Conservation (phyloP, 2,888 invertebrate species). For the Norana najaformis region DNA sequence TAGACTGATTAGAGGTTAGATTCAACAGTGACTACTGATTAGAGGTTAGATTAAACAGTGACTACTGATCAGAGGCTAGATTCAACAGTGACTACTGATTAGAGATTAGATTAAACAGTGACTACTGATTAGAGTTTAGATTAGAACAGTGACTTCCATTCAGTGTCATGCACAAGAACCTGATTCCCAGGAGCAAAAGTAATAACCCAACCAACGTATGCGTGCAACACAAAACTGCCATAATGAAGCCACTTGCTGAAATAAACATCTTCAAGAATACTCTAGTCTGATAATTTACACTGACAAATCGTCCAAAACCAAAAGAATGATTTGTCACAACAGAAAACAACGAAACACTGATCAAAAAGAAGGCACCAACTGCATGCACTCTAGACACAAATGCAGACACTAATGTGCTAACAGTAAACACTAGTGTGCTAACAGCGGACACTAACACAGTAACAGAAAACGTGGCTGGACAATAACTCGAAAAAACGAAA, state of each 20-base stretch:
- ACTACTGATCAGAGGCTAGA: no score
- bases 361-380: not conserved
- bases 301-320: not conserved
- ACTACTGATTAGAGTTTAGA: no score
- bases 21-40: not conserved
- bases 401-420: conserved; percentile 5
- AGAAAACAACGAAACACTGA: not conserved
- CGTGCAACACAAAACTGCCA: not conserved
- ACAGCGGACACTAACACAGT: not conserved
- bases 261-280: not conserved
- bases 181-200: not conserved
- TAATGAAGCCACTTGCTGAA: not conserved
- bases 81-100: not conserved
- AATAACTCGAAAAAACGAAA: not conserved
- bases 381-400: not conserved
- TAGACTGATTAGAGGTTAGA: not conserved
- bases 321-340: no score
- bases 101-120: no score
- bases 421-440: not conserved
- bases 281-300: not conserved
- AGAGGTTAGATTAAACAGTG: no score
- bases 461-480: not conserved
- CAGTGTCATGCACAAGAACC: not conserved
- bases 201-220: not conserved
- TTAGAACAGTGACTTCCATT: not conserved